These are phyloP conservation scores for Psococerastis gibbosa DNA, from an alignment of 2,888 invertebrate genomes.

Conservation along the genomic window DNA sequence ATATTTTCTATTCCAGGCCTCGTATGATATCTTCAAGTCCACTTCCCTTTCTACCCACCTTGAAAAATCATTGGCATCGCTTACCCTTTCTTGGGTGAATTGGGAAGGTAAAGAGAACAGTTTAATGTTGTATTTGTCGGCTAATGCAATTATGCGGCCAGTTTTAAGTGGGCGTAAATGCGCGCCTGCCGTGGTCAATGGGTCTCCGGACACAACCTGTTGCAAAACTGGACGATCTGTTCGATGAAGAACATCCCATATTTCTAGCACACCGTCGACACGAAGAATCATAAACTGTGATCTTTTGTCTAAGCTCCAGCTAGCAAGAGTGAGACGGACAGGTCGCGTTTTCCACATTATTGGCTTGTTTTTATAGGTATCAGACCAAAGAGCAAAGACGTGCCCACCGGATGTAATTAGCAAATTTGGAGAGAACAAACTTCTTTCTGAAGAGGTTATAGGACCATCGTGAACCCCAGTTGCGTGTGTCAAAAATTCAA, in stretches of 20 bases:
- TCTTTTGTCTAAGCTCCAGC: neutral
- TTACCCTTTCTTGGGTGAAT: too few species aligned
- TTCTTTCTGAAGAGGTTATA: neutral
- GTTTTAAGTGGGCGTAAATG: neutral
- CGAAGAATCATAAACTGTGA: neutral
- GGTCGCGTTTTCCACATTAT: neutral
- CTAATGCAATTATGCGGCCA: neutral
- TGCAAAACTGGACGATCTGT: neutral
- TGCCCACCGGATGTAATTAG: neutral
- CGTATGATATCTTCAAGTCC: neutral
- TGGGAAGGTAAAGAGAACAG: too few species aligned
- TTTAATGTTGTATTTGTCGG: neutral
- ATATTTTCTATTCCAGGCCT: neutral
- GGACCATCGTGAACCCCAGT: neutral
- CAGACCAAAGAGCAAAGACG: neutral
- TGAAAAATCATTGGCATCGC: too few species aligned
- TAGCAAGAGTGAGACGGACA: neutral
- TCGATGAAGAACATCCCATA: neutral
- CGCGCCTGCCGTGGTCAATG: neutral
- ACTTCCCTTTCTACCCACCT: slow-evolving; percentile 2
- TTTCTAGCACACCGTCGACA: neutral
- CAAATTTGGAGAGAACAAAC: neutral
- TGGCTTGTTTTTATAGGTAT: neutral
- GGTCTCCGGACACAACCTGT: neutral
- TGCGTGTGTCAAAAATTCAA: neutral